These are phyloP conservation scores for Plagiodera versicolora DNA, from an alignment of 2,888 invertebrate species.

Conservation along the genomic window DNA sequence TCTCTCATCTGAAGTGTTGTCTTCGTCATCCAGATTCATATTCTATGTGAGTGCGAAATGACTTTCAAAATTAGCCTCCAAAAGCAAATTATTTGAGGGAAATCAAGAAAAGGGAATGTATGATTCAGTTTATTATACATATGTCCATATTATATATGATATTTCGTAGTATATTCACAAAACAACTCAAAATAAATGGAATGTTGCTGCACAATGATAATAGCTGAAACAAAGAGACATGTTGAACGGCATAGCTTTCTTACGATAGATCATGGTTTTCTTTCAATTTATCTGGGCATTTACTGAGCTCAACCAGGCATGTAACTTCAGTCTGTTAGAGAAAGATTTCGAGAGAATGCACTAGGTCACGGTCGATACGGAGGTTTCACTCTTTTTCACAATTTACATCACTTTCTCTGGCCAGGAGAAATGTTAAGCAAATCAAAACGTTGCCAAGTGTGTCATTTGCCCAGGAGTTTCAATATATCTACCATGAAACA, in stretches of 20 bases:
- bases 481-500: no score
- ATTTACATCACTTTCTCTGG: conserved; percentile 41
- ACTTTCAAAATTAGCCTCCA: no score
- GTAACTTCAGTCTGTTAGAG: conserved; percentile 2
- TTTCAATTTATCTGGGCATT: neutral
- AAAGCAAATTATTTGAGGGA: no score
- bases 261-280: neutral
- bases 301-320: conserved; percentile 5
- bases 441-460: neutral
- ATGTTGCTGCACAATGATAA: neutral
- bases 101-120: no score
- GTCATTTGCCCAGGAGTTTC: neutral
- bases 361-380: conserved; percentile 42
- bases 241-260: neutral
- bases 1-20: neutral
- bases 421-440: conserved; percentile 32
- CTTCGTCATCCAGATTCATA: no score
- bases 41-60: no score
- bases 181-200: no score
- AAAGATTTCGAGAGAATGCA: conserved; percentile 31
- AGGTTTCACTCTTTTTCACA: conserved; percentile 44
- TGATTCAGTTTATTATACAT: no score
- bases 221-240: neutral
- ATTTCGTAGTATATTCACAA: no score
- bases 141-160: no score